Percentiles rank a stretch among this genome's conserved stretches.
phyloP scores from a whole-genome alignment of 2,888 invertebrate species.

The Panorpa germanica region DNA sequence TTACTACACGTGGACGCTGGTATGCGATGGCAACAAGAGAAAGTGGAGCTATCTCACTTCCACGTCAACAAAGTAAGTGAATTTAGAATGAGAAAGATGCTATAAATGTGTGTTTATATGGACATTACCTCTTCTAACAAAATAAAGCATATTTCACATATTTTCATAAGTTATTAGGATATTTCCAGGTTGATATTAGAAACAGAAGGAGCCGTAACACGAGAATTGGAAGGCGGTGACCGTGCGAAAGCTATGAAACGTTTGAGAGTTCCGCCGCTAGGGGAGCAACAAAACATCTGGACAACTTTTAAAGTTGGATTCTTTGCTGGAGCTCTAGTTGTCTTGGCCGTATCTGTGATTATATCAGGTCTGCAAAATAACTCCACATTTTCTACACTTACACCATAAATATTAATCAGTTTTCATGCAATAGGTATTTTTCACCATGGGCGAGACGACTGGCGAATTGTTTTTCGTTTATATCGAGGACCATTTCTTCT shows the following conservation, averaged over 20 bases:
- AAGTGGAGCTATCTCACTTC: slow-evolving; percentile 69
- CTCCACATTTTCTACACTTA: too few species aligned
- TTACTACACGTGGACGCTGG: slow-evolving; percentile 48
- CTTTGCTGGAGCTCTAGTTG: slow-evolving; percentile 64
- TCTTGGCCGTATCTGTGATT: slow-evolving; percentile 50
- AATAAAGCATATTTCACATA: too few species aligned
- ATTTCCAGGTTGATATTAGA: slow-evolving; percentile 68
- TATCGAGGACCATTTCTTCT: slow-evolving; percentile 64
- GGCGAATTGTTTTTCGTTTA: slow-evolving; percentile 51
- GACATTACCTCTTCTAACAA: too few species aligned
- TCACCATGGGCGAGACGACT: slow-evolving; percentile 28
- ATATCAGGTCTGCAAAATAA: slow-evolving; percentile 50
- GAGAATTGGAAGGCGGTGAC: slow-evolving; percentile 58
- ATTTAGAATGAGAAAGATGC: too few species aligned
- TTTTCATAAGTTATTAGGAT: too few species aligned
- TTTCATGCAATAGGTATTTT: slow-evolving; percentile 15
- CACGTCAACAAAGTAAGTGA: slow-evolving; percentile 67
- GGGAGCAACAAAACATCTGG: slow-evolving; percentile 66
- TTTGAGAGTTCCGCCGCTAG: slow-evolving; percentile 66
- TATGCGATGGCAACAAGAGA: slow-evolving; percentile 56
- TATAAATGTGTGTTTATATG: too few species aligned
- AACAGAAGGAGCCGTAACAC: slow-evolving; percentile 51
- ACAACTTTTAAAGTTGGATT: slow-evolving; percentile 72
- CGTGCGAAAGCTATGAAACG: slow-evolving; percentile 76
- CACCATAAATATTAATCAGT: background rate